Evolutionary conservation across 2,113 vertebrate species (phyloP).

Genomic region (Perca flavescens): DNA sequence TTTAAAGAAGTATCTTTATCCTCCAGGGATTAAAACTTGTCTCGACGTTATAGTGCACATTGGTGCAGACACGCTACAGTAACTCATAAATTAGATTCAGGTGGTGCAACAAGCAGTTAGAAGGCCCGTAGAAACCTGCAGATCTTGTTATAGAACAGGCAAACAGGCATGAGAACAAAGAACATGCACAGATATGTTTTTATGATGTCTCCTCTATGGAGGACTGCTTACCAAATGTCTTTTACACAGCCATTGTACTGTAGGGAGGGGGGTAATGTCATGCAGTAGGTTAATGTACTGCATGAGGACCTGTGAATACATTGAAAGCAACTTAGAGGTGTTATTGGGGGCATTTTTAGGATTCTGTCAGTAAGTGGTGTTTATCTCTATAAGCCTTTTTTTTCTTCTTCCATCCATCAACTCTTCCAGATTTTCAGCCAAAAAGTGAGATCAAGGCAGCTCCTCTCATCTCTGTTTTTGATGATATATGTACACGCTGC

Average conservation of each 20-base stretch:
- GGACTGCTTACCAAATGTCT: not conserved
- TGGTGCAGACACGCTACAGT: not conserved
- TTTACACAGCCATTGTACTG: constrained; percentile 1
- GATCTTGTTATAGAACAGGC: constrained; percentile 6
- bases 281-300: not conserved
- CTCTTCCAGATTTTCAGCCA: constrained; percentile 53
- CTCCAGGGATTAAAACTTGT: not conserved
- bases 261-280: not conserved
- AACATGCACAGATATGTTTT: not conserved
- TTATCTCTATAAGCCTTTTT: constrained; percentile 44
- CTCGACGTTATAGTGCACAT: constrained; percentile 6
- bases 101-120: constrained; percentile 5
- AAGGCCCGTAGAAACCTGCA: constrained; percentile 6
- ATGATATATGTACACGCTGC: constrained; percentile 59
- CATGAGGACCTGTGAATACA: not conserved
- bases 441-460: constrained; percentile 67
- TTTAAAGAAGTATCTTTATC: not conserved
- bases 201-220: not conserved
- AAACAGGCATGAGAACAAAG: constrained; percentile 4
- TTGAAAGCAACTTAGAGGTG: constrained; percentile 10
- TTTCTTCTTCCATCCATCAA: constrained; percentile 25
- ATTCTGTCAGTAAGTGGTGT: constrained; percentile 51
- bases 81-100: constrained; percentile 7
- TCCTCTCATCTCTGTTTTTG: constrained; percentile 66
- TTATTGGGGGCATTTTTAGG: constrained; percentile 15